Evolutionary conservation across 1,140 invertebrate species (phyloP).

Genomic region (Lepidurus apus): DNA sequence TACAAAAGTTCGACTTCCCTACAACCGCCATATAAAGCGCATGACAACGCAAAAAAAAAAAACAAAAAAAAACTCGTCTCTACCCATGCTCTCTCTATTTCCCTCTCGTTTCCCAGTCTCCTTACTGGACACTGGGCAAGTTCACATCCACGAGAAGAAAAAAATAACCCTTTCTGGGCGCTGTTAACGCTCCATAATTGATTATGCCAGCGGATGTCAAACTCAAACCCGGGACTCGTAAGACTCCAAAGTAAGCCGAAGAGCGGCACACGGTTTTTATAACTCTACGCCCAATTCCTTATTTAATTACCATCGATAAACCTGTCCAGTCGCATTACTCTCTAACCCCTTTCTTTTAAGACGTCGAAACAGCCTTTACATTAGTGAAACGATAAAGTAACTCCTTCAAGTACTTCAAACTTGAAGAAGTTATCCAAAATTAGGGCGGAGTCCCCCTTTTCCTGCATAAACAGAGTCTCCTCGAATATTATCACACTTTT

Average conservation of each 20-base stretch:
- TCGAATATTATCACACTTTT: not conserved
- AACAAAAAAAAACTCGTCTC: constrained; percentile 4
- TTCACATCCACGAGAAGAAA: not conserved
- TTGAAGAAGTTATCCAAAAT: not conserved
- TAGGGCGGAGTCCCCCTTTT: not conserved
- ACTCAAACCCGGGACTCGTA: not conserved
- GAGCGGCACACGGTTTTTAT: too few relatives aligned
- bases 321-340: too few relatives aligned
- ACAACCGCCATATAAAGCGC: not conserved
- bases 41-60: constrained; percentile 1
- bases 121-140: not conserved
- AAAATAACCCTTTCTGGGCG: not conserved
- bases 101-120: not conserved
- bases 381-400: too few relatives aligned
- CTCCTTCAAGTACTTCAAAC: too few relatives aligned
- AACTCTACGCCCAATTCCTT: too few relatives aligned
- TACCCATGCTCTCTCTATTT: not conserved
- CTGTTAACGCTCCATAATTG: not conserved
- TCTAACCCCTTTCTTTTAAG: too few relatives aligned
- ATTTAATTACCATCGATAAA: too few relatives aligned
- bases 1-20: not conserved
- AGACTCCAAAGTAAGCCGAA: not conserved
- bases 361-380: too few relatives aligned
- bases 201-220: not conserved
- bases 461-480: not conserved